These are phyloP conservation scores for Lottia scabra DNA, from an alignment of 2,888 invertebrate genomes.

Conservation along the genomic window DNA sequence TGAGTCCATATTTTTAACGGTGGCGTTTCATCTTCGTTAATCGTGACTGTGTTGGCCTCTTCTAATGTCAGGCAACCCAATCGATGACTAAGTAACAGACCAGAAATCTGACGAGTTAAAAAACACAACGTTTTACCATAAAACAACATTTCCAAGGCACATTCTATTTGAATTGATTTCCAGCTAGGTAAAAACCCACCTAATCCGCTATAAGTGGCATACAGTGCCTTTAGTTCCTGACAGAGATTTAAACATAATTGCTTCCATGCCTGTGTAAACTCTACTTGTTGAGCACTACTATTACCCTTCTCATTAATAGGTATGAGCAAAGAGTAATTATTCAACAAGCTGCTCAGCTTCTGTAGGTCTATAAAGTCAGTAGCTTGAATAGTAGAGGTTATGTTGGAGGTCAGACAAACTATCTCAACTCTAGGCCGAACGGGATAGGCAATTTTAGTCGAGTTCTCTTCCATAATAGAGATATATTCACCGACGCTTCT, in stretches of 20 bases:
- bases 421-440: not conserved
- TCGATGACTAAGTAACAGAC: not conserved
- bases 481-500: not conserved
- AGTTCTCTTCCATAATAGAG: not conserved
- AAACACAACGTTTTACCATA: not conserved
- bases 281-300: not conserved
- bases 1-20: not conserved
- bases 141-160: not conserved
- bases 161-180: not conserved
- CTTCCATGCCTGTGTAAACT: not conserved
- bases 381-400: not conserved
- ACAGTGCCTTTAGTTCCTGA: not conserved
- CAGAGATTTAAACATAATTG: not conserved
- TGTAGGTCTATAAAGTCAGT: not conserved
- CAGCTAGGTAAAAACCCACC: not conserved
- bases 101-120: not conserved
- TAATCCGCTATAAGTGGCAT: not conserved
- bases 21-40: not conserved
- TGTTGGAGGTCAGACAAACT: not conserved
- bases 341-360: not conserved
- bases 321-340: not conserved
- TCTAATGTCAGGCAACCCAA: not conserved
- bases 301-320: not conserved
- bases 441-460: not conserved
- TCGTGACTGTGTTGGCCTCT: not conserved